phyloP scores from a whole-genome alignment of 2,888 invertebrate species.

The Polyommatus iphigenia region DNA sequence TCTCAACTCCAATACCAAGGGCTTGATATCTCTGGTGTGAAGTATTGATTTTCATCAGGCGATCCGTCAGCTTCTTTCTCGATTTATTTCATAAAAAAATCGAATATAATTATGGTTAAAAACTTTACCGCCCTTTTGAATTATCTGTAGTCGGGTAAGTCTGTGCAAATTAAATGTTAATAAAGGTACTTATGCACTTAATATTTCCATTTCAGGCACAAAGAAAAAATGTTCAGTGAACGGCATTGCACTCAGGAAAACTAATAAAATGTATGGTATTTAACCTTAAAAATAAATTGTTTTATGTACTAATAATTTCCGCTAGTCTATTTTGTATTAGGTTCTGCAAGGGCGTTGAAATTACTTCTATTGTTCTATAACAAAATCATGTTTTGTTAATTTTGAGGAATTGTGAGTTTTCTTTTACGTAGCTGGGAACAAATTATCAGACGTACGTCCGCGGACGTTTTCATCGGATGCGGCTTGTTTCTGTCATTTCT shows the following conservation, averaged over 20 bases:
- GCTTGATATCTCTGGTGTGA: too few species aligned
- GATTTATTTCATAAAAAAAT: too few species aligned
- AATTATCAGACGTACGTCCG: too few species aligned
- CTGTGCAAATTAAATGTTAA: too few species aligned
- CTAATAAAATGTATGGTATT: constrained; percentile 20
- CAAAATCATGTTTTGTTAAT: background rate
- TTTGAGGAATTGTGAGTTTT: background rate
- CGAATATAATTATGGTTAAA: too few species aligned
- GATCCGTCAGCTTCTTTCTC: background rate
- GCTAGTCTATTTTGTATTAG: constrained; percentile 14
- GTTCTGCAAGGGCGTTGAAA: background rate
- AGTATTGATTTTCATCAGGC: too few species aligned
- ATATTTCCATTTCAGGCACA: constrained; percentile 1
- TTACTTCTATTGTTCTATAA: constrained; percentile 11
- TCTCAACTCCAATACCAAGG: too few species aligned
- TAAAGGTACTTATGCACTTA: background rate
- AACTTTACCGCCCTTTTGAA: too few species aligned
- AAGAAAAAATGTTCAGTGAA: constrained; percentile 15
- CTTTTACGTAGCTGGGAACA: too few species aligned
- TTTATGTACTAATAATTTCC: constrained; percentile 21
- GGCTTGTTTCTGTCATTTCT: too few species aligned
- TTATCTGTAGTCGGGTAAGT: too few species aligned
- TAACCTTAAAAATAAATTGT: constrained; percentile 28
- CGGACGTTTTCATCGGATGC: too few species aligned
- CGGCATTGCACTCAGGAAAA: background rate